Percentiles rank a stretch among this genome's conserved stretches.
These are phyloP conservation scores for Drosophila biarmipes DNA, from an alignment of 1,140 invertebrate species.

Conservation along the genomic window DNA sequence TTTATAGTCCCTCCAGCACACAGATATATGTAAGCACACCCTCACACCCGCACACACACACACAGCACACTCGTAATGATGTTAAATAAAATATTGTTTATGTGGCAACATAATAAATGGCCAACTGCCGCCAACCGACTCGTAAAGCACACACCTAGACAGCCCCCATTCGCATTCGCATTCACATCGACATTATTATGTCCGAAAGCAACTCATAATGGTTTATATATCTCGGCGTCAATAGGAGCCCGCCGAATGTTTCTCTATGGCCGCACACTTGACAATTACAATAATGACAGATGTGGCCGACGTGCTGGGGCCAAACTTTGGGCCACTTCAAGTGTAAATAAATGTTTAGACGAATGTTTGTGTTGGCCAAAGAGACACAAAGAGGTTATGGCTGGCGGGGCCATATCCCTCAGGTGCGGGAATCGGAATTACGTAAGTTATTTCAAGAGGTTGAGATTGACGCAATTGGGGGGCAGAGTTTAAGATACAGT, in stretches of 20 bases:
- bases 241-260: slow-evolving; percentile 42
- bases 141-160: slow-evolving; percentile 69
- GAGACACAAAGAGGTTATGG: slow-evolving; percentile 9
- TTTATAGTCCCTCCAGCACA: slow-evolving; percentile 63
- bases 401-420: neutral
- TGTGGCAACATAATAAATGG: slow-evolving; percentile 82
- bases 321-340: slow-evolving; percentile 34
- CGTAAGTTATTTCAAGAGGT: slow-evolving; percentile 2
- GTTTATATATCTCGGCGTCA: slow-evolving; percentile 54
- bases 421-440: slow-evolving; percentile 5
- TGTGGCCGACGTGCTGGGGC: slow-evolving; percentile 50
- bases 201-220: slow-evolving; percentile 56
- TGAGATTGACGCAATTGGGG: neutral
- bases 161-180: slow-evolving; percentile 34
- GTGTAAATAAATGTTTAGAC: slow-evolving; percentile 54
- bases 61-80: slow-evolving; percentile 67
- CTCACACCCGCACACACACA: slow-evolving; percentile 3
- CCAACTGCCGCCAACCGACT: slow-evolving; percentile 69
- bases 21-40: neutral
- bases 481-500: too few species aligned
- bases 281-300: slow-evolving; percentile 76
- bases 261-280: slow-evolving; percentile 26
- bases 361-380: slow-evolving; percentile 39
- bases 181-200: slow-evolving; percentile 56
- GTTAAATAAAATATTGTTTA: slow-evolving; percentile 83